A percentile compares a stretch with the other conserved stretches of the same genome.
Conservation (phyloP, 2,113 vertebrate species). For the Tringa solitaria region DNA sequence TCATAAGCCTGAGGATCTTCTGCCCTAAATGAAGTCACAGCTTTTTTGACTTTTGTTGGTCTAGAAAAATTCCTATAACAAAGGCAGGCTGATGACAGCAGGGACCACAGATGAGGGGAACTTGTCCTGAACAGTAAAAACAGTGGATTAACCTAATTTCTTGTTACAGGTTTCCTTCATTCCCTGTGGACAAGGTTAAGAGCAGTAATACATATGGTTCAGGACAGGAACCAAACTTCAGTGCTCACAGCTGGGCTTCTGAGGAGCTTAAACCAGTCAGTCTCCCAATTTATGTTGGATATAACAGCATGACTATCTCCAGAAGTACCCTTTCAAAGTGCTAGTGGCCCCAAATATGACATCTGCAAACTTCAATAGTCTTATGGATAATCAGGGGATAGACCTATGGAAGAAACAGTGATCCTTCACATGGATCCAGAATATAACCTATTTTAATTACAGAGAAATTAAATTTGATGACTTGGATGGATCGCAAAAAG, state of each 20-base stretch:
- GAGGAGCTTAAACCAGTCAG: background rate
- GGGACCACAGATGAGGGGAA: background rate
- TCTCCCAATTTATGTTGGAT: background rate
- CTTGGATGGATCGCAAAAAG: background rate
- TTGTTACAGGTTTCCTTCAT: background rate
- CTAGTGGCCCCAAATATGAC: background rate
- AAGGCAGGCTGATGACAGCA: background rate
- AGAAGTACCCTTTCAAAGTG: background rate
- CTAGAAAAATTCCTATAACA: background rate
- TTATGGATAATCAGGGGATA: background rate
- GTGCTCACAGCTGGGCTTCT: background rate
- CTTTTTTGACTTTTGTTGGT: background rate
- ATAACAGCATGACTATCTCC: background rate
- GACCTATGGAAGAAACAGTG: background rate
- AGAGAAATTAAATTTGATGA: background rate
- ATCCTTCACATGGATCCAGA: background rate
- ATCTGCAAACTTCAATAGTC: background rate
- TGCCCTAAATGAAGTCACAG: background rate
- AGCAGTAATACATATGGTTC: background rate
- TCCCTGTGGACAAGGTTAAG: background rate
- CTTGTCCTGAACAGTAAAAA: background rate
- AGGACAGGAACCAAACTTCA: background rate
- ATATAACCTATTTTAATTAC: background rate
- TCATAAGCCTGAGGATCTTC: background rate
- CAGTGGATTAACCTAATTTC: background rate